phyloP scores from a whole-genome alignment of 2,797 vertebrate species.

The Artibeus lituratus region DNA sequence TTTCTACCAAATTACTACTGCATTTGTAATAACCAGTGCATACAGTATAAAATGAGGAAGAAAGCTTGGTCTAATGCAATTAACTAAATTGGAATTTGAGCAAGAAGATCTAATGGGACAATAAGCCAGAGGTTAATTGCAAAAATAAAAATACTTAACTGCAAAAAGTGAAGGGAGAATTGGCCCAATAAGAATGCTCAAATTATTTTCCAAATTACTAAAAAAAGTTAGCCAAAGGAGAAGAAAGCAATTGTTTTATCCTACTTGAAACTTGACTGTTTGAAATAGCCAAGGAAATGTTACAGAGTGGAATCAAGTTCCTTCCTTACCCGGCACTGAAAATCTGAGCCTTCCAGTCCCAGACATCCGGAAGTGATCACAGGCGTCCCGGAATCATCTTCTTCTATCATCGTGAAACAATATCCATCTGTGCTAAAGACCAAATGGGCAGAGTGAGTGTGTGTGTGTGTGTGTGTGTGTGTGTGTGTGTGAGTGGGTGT shows the following conservation, averaged over 20 bases:
- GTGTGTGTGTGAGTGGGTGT: not conserved
- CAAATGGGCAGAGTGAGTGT: conserved; percentile 47
- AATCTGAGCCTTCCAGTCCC: conserved; percentile 92
- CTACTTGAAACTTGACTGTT: not conserved
- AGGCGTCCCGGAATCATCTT: conserved; percentile 90
- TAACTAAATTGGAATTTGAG: conserved; percentile 25
- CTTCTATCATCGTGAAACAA: conserved; percentile 97
- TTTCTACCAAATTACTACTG: not conserved
- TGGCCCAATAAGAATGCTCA: not conserved
- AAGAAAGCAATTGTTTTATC: not conserved
- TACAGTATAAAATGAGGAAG: not conserved
- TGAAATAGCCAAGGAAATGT: not conserved
- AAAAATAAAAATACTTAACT: conserved; percentile 3
- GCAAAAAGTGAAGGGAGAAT: conserved; percentile 1
- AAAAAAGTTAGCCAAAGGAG: not conserved
- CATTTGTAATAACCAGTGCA: not conserved
- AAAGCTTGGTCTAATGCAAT: not conserved
- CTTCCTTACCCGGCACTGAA: conserved; percentile 94
- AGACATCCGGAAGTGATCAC: conserved; percentile 92
- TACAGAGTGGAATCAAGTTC: not conserved
- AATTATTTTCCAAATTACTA: not conserved
- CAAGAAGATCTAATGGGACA: not conserved
- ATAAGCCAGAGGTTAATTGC: not conserved
- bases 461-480: not conserved
- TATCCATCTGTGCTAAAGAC: conserved; percentile 92